Conservation (phyloP, 1,140 invertebrate genomes). For the silkworm (Bombyx mori) region DNA sequence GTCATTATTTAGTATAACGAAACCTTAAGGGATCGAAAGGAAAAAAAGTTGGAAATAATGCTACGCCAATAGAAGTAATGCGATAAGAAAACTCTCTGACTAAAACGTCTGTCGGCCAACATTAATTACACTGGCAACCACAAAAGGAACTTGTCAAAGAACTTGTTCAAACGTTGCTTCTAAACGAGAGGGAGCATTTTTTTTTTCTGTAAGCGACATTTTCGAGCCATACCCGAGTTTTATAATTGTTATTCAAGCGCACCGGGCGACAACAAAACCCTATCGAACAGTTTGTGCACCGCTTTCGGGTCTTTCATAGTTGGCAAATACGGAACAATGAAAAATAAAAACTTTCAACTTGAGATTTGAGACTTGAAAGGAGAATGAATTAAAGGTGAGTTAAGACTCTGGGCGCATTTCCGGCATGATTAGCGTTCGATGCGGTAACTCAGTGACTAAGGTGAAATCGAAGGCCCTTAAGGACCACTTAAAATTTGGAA, state of each 20-base stretch:
- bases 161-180: conserved; percentile 20
- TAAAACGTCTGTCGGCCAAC: conserved; percentile 19
- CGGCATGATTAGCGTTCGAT: not conserved
- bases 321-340: conserved; percentile 21
- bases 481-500: too few relatives aligned
- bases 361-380: conserved; percentile 31
- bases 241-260: conserved; percentile 18
- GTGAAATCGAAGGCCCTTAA: too few relatives aligned
- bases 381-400: conserved; percentile 34
- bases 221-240: conserved; percentile 16
- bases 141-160: conserved; percentile 32
- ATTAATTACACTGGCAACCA: conserved; percentile 30
- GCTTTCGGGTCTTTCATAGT: conserved; percentile 23
- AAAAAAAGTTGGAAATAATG: conserved; percentile 8
- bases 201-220: conserved; percentile 13
- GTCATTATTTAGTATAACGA: conserved; percentile 19
- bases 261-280: conserved; percentile 18
- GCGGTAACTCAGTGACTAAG: too few relatives aligned
- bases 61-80: conserved; percentile 16
- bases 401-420: conserved; percentile 28
- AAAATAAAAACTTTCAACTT: conserved; percentile 19
- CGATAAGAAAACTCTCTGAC: conserved; percentile 25
- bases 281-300: conserved; percentile 23
- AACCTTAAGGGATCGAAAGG: conserved; percentile 9
- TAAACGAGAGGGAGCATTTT: conserved; percentile 17